These are phyloP conservation scores for Micrasema minimum DNA, from an alignment of 1,140 invertebrate genomes.

Conservation along the genomic window DNA sequence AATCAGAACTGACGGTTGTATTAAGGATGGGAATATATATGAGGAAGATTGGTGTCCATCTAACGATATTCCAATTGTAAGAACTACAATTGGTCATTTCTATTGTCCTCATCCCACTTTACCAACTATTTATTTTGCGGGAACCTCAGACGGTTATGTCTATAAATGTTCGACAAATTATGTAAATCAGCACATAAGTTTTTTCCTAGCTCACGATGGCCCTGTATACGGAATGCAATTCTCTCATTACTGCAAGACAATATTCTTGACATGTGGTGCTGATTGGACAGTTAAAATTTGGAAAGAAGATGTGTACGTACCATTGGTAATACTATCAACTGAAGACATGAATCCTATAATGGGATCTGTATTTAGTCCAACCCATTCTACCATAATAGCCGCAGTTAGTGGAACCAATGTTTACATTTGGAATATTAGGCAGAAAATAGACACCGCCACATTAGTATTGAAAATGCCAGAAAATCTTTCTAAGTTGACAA, in stretches of 20 bases:
- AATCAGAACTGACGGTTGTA: constrained; percentile 70
- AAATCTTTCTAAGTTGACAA: constrained; percentile 60
- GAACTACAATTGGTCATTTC: constrained; percentile 71
- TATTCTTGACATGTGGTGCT: constrained; percentile 85
- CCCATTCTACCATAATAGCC: constrained; percentile 84
- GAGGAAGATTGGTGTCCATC: constrained; percentile 62
- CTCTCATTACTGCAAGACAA: constrained; percentile 80
- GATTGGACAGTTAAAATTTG: constrained; percentile 85
- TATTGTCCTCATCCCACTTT: constrained; percentile 74
- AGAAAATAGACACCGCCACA: constrained; percentile 73
- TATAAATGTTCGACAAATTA: constrained; percentile 78
- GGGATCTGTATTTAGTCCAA: constrained; percentile 81
- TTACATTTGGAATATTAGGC: constrained; percentile 78
- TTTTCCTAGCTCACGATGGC: constrained; percentile 82
- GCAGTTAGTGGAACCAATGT: constrained; percentile 77
- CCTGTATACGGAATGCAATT: constrained; percentile 80
- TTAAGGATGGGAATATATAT: constrained; percentile 66
- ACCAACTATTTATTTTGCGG: constrained; percentile 78
- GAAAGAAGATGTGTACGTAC: constrained; percentile 74
- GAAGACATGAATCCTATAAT: constrained; percentile 68
- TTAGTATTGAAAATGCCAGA: constrained; percentile 67
- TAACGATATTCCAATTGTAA: constrained; percentile 66
- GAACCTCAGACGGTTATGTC: constrained; percentile 85
- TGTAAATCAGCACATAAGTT: constrained; percentile 74
- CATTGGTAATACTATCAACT: constrained; percentile 71